Evolutionary conservation across 1,140 invertebrate genomes (phyloP).

Genomic region (Heterodera schachtii): DNA sequence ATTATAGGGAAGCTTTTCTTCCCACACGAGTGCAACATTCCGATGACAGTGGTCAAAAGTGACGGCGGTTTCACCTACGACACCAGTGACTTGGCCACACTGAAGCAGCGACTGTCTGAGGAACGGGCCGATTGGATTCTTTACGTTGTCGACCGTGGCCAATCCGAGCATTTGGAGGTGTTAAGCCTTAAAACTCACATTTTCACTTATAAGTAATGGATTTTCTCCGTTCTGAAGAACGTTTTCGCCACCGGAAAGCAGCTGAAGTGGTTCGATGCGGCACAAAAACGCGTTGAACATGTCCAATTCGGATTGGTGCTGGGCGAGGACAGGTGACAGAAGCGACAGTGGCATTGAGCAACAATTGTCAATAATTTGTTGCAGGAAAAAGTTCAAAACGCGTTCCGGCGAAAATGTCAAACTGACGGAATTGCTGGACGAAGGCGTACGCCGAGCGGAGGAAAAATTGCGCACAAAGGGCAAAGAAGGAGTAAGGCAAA

Average conservation of each 20-base stretch:
- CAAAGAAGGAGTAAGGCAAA: slow-evolving; percentile 67
- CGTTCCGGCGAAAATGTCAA: slow-evolving; percentile 93
- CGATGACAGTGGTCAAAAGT: slow-evolving; percentile 92
- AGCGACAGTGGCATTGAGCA: not conserved
- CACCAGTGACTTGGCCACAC: slow-evolving; percentile 92
- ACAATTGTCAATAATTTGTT: slow-evolving; percentile 36
- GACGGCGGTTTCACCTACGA: slow-evolving; percentile 99
- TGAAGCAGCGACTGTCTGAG: slow-evolving; percentile 83
- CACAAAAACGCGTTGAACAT: slow-evolving; percentile 76
- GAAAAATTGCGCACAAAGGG: slow-evolving; percentile 88
- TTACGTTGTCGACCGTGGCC: slow-evolving; percentile 92
- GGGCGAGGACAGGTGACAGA: slow-evolving; percentile 82
- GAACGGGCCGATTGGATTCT: slow-evolving; percentile 88
- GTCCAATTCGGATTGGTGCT: slow-evolving; percentile 94
- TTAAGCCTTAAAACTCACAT: not conserved
- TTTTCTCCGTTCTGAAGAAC: slow-evolving; percentile 72
- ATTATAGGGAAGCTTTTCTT: slow-evolving; percentile 81
- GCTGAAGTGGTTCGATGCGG: slow-evolving; percentile 58
- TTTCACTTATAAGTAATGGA: not conserved
- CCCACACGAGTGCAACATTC: slow-evolving; percentile 71
- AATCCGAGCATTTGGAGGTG: slow-evolving; percentile 70
- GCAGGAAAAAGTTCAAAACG: slow-evolving; percentile 94
- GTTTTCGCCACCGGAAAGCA: slow-evolving; percentile 69
- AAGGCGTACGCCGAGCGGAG: slow-evolving; percentile 82
- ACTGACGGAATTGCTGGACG: slow-evolving; percentile 86